Percentiles rank a stretch among this genome's conserved stretches.
Conservation (phyloP, 2,113 vertebrate species). For the Tretioscincus oriximinensis region DNA sequence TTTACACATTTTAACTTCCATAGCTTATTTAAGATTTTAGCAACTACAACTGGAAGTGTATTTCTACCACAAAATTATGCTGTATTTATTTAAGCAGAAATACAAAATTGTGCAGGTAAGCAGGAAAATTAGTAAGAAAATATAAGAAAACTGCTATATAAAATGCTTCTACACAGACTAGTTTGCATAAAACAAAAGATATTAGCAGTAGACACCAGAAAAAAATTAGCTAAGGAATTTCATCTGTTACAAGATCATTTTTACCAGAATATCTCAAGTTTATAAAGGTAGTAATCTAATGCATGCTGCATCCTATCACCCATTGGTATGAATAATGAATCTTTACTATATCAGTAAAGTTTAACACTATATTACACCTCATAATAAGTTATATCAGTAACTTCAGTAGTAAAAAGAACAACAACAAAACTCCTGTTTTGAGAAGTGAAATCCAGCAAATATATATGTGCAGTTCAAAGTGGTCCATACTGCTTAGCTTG, state of each 20-base stretch:
- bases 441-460: fast-evolving
- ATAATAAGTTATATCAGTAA: no score
- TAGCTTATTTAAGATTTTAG: background rate
- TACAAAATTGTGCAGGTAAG: background rate
- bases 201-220: background rate
- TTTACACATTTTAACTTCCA: background rate
- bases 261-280: background rate
- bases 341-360: no score
- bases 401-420: background rate
- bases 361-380: no score
- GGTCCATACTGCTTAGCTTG: background rate
- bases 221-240: background rate
- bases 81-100: background rate
- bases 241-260: background rate
- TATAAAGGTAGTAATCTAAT: background rate
- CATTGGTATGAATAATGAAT: no score
- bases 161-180: background rate
- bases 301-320: background rate
- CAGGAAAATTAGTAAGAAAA: background rate
- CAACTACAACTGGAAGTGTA: background rate
- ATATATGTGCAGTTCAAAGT: background rate
- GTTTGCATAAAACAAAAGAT: slow-evolving; percentile 1
- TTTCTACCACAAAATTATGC: slow-evolving; percentile 9
- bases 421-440: background rate
- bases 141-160: background rate